These are phyloP conservation scores for Gambusia yucatana DNA, from an alignment of 2,797 vertebrate species.

Conservation along the genomic window DNA sequence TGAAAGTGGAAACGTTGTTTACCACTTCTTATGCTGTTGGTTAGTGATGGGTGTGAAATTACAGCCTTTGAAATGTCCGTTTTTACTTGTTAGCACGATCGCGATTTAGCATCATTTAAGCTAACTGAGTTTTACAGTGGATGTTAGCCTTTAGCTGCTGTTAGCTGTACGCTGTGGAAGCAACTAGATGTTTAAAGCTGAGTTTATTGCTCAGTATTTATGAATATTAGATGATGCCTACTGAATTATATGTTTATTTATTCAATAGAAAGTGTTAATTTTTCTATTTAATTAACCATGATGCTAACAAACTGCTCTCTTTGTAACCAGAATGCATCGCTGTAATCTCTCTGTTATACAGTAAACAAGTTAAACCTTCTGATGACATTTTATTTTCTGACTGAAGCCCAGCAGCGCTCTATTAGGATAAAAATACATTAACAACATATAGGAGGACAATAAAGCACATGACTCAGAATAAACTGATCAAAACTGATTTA, in stretches of 20 bases:
- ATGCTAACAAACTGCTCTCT: not conserved
- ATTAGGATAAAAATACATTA: not conserved
- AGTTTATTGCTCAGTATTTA: not conserved
- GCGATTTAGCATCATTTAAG: not conserved
- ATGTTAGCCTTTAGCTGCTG: not conserved
- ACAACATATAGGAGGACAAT: not conserved
- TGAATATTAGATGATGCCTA: not conserved
- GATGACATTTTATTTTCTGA: not conserved
- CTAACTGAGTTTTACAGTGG: not conserved
- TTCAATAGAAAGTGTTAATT: not conserved
- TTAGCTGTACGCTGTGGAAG: not conserved
- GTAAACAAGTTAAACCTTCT: not conserved
- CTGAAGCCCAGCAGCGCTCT: not conserved
- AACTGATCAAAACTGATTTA: not conserved
- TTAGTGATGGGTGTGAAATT: not conserved
- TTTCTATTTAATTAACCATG: not conserved
- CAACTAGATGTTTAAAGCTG: no score
- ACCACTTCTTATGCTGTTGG: not conserved
- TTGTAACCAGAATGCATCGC: not conserved
- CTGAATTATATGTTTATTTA: not conserved
- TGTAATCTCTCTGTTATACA: not conserved
- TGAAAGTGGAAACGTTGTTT: not conserved
- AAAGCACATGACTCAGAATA: not conserved
- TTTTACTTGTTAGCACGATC: not conserved
- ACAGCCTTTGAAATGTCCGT: not conserved